Evolutionary conservation across 1,140 invertebrate genomes (phyloP).

Genomic region (Bombus polaris): DNA sequence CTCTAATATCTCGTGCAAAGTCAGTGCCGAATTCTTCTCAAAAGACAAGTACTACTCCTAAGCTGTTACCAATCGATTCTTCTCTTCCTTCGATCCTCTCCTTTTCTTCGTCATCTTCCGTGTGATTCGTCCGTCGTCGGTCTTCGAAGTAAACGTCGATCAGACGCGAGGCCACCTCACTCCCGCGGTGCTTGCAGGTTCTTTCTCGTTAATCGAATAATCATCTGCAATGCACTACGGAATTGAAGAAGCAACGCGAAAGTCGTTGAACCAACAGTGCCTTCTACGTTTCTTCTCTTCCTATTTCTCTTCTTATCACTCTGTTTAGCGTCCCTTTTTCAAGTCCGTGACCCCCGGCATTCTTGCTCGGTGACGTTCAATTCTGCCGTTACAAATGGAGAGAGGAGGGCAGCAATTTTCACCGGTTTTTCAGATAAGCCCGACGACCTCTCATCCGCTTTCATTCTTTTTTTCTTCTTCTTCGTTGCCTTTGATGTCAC

Average conservation of each 20-base stretch:
- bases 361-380: slow-evolving; percentile 31
- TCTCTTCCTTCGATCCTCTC: not conserved
- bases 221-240: slow-evolving; percentile 97
- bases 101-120: not conserved
- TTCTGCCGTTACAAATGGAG: slow-evolving; percentile 35
- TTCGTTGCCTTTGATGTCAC: slow-evolving; percentile 34
- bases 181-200: slow-evolving; percentile 94
- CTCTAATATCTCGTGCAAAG: too few species aligned
- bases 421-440: slow-evolving; percentile 25
- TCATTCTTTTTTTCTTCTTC: slow-evolving; percentile 14
- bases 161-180: slow-evolving; percentile 87
- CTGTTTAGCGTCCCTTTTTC: slow-evolving; percentile 24
- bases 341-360: not conserved
- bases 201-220: slow-evolving; percentile 82
- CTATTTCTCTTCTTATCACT: slow-evolving; percentile 1
- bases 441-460: slow-evolving; percentile 39
- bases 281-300: not conserved
- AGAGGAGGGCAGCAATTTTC: slow-evolving; percentile 46
- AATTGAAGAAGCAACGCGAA: slow-evolving; percentile 89
- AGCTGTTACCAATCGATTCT: not conserved
- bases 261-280: not conserved
- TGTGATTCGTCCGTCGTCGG: slow-evolving; percentile 1
- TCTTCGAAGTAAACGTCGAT: slow-evolving; percentile 68
- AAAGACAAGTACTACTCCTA: too few species aligned
- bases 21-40: too few species aligned